Conservation (phyloP, 2,113 vertebrate species). For the Epinephelus cyanopodus region DNA sequence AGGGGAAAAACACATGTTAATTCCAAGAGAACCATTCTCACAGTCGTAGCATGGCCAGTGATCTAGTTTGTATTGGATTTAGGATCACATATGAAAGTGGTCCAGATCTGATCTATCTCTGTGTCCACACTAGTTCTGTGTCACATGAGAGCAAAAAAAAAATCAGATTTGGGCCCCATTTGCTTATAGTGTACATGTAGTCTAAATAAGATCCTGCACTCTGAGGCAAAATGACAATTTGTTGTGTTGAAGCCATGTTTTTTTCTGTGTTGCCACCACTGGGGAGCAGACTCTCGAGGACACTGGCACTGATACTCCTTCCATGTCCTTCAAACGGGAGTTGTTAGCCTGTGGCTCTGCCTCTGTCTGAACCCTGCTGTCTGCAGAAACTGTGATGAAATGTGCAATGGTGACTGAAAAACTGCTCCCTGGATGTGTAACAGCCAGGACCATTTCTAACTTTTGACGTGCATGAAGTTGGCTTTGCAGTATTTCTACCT, state of each 20-base stretch:
- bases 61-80: no score
- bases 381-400: slow-evolving; percentile 23
- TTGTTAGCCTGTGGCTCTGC: slow-evolving; percentile 1
- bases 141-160: no score
- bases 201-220: not conserved
- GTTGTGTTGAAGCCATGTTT: slow-evolving; percentile 4
- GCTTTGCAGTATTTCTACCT: not conserved
- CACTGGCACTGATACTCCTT: slow-evolving; percentile 30
- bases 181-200: not conserved
- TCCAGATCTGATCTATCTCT: no score
- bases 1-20: no score
- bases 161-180: no score
- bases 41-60: no score
- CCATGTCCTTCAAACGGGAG: slow-evolving; percentile 34
- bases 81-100: no score
- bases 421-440: not conserved
- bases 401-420: slow-evolving; percentile 12
- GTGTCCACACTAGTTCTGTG: no score
- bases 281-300: slow-evolving; percentile 10
- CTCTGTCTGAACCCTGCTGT: slow-evolving; percentile 18
- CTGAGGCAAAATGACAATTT: slow-evolving; percentile 13
- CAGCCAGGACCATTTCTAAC: slow-evolving; percentile 3
- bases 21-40: no score
- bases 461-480: slow-evolving; percentile 24
- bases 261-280: slow-evolving; percentile 12